phyloP scores from a whole-genome alignment of 2,888 invertebrate species.

The Drosophila prolongata region DNA sequence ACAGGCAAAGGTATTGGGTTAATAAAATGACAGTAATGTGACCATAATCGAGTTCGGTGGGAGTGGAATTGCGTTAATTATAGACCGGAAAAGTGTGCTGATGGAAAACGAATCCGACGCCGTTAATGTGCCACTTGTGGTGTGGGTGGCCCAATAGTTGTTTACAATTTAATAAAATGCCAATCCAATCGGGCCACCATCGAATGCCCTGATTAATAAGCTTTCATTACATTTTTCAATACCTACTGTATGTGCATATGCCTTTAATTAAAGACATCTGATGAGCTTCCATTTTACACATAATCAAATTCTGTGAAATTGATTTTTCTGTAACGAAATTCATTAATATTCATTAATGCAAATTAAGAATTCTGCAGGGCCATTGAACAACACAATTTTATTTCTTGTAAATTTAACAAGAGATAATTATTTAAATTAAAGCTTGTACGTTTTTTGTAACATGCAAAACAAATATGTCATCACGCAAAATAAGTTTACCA shows the following conservation, averaged over 20 bases:
- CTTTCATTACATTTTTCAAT: conserved; percentile 19
- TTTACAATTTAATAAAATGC: conserved; percentile 18
- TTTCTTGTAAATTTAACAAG: background rate
- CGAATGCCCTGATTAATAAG: conserved; percentile 12
- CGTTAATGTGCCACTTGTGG: conserved; percentile 7
- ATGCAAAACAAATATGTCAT: conserved; percentile 62
- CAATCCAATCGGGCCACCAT: background rate
- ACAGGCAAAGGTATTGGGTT: conserved; percentile 26
- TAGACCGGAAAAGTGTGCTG: conserved; percentile 32
- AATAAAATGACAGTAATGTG: conserved; percentile 41
- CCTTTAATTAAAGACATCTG: conserved; percentile 24
- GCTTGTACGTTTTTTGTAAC: background rate
- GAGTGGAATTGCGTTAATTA: conserved; percentile 33
- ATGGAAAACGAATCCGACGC: conserved; percentile 22
- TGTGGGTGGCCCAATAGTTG: conserved; percentile 8
- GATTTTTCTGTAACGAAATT: conserved; percentile 39
- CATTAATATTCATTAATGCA: conserved; percentile 61
- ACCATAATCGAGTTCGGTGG: conserved; percentile 34
- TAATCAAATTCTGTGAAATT: conserved; percentile 36
- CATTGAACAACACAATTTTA: background rate
- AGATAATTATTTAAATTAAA: conserved; percentile 18
- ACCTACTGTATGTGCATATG: background rate
- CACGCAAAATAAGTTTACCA: conserved; percentile 73
- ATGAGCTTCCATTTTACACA: conserved; percentile 23
- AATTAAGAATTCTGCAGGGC: conserved; percentile 1